A percentile compares a stretch with the other conserved stretches of the same genome.
Evolutionary conservation across 2,888 invertebrate genomes (phyloP).

Genomic region (Pocota personata): DNA sequence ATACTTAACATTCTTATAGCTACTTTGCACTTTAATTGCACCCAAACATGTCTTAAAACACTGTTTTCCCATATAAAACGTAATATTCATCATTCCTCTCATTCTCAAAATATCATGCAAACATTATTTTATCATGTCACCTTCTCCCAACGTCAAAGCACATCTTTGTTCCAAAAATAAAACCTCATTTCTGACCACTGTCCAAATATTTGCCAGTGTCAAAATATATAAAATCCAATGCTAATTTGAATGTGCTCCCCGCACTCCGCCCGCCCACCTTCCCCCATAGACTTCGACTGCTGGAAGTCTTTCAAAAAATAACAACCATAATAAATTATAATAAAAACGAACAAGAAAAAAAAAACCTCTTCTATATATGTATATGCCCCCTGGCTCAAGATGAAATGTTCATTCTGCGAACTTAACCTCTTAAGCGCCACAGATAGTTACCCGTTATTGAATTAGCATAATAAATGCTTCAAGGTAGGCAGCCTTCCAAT

Average conservation of each 20-base stretch:
- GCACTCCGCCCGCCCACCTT: not conserved
- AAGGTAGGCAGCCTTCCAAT: slow-evolving; percentile 72
- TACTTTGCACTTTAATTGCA: not conserved
- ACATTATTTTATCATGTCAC: not conserved
- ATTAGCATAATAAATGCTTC: slow-evolving; percentile 74
- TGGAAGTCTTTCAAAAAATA: slow-evolving; percentile 73
- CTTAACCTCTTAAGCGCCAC: slow-evolving; percentile 74
- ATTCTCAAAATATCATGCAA: not conserved
- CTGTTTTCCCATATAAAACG: not conserved
- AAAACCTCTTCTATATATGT: not conserved
- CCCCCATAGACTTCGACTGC: slow-evolving; percentile 25
- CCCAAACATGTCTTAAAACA: not conserved
- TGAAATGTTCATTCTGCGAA: slow-evolving; percentile 67
- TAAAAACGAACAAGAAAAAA: slow-evolving; percentile 23
- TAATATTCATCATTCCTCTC: not conserved
- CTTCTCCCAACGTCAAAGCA: not conserved
- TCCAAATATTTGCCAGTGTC: slow-evolving; percentile 71
- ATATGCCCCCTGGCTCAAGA: slow-evolving; percentile 47
- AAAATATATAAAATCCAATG: slow-evolving; percentile 60
- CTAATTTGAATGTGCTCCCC: slow-evolving; percentile 52
- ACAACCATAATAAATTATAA: slow-evolving; percentile 71
- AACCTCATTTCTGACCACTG: slow-evolving; percentile 53
- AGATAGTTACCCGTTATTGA: slow-evolving; percentile 73
- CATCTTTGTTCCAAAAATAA: slow-evolving; percentile 22
- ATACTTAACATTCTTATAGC: not conserved